These are phyloP conservation scores for Amblyraja radiata DNA, from an alignment of 2,797 vertebrate species.

Conservation along the genomic window DNA sequence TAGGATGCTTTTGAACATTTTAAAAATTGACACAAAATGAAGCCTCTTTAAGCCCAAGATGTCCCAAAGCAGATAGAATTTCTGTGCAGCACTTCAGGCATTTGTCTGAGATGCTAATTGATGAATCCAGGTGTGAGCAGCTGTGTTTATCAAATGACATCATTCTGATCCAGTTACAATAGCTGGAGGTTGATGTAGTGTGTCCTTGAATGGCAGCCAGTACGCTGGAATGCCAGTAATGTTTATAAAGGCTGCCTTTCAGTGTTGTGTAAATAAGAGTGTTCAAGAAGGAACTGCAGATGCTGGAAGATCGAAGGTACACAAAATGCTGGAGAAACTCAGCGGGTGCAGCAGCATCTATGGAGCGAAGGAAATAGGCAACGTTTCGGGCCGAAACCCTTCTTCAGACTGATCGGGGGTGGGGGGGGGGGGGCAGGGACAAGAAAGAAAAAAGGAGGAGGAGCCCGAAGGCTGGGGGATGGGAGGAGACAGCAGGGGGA, in stretches of 20 bases:
- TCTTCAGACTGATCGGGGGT: too few relatives aligned
- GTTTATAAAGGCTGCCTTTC: neutral
- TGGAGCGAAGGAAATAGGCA: too few relatives aligned
- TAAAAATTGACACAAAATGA: neutral
- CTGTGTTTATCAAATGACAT: neutral
- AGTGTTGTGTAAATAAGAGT: neutral
- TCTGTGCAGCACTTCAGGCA: neutral
- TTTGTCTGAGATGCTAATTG: neutral
- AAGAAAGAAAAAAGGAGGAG: too few relatives aligned
- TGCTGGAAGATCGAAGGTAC: too few relatives aligned
- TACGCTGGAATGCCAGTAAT: neutral
- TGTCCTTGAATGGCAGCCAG: neutral
- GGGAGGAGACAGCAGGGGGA: too few relatives aligned
- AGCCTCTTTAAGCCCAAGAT: neutral
- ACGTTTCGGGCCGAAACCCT: too few relatives aligned
- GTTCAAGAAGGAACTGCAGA: too few relatives aligned
- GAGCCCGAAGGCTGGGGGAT: too few relatives aligned
- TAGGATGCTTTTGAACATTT: neutral
- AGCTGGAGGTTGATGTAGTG: neutral
- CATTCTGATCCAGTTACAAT: neutral
- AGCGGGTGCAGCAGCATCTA: too few relatives aligned
- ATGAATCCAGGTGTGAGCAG: conserved; percentile 6
- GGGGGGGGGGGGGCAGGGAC: too few relatives aligned
- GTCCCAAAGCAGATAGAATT: neutral
- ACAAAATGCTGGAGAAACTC: too few relatives aligned